These are phyloP conservation scores for Troilus luridus DNA, from an alignment of 2,888 invertebrate species.

Conservation along the genomic window DNA sequence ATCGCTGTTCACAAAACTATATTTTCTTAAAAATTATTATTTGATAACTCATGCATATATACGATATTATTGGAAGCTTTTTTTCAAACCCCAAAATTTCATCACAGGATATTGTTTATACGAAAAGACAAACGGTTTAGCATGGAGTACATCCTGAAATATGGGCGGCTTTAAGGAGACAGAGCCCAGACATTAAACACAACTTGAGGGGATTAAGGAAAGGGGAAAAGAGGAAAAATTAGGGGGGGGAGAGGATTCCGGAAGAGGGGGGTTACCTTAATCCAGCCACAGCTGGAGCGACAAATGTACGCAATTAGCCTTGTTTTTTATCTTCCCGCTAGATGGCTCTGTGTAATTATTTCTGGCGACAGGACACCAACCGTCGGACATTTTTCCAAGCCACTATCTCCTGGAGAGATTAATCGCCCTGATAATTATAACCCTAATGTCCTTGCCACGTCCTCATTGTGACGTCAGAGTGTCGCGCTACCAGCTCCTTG, in stretches of 20 bases:
- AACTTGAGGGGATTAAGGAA: constrained; percentile 35
- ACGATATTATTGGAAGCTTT: neutral
- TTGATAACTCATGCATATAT: too few relatives aligned
- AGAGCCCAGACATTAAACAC: constrained; percentile 36
- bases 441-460: neutral
- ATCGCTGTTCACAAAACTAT: too few relatives aligned
- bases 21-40: too few relatives aligned
- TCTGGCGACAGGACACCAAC: constrained; percentile 11
- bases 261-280: constrained; percentile 13
- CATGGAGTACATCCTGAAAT: neutral
- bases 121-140: neutral
- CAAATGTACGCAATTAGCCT: constrained; percentile 37
- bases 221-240: constrained; percentile 40
- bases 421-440: constrained; percentile 38
- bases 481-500: constrained; percentile 9
- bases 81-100: neutral
- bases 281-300: neutral
- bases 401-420: neutral
- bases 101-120: neutral
- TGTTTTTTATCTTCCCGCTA: neutral
- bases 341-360: constrained; percentile 40
- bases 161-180: constrained; percentile 36
- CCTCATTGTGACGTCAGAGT: neutral
- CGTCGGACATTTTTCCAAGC: constrained; percentile 21
- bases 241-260: neutral